These are phyloP conservation scores for Cichlasoma orientale DNA, from an alignment of 2,797 vertebrate species.

Conservation along the genomic window DNA sequence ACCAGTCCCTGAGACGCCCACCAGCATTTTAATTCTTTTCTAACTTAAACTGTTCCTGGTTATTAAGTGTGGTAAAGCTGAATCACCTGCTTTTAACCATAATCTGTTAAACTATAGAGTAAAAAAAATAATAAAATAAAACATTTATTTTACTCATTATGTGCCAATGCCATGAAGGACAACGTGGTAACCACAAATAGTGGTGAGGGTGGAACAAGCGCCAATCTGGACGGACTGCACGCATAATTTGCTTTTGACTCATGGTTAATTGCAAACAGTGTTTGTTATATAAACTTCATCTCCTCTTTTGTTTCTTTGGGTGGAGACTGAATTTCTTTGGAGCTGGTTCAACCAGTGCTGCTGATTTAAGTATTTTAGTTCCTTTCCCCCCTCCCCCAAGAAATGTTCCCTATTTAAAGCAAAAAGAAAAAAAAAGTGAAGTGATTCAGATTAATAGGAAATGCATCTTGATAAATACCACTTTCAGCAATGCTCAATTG, in stretches of 20 bases:
- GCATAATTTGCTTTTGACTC: neutral
- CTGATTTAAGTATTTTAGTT: neutral
- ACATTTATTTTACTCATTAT: too few relatives aligned
- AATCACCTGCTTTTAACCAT: neutral
- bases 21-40: neutral
- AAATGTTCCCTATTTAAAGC: neutral
- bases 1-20: neutral
- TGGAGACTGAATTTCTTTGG: neutral
- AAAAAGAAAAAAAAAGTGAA: neutral
- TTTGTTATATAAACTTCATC: neutral
- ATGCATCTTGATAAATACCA: neutral
- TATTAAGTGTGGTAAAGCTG: neutral
- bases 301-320: neutral
- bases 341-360: neutral
- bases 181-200: neutral
- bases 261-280: neutral
- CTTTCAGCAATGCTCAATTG: neutral
- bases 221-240: neutral
- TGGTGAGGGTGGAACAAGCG: neutral
- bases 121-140: too few relatives aligned
- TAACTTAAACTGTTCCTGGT: neutral
- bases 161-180: neutral
- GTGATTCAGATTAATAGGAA: neutral
- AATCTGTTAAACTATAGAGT: neutral
- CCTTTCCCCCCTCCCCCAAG: fast-evolving